These are phyloP conservation scores for Gouania willdenowi DNA, from an alignment of 2,797 vertebrate species.

Conservation along the genomic window DNA sequence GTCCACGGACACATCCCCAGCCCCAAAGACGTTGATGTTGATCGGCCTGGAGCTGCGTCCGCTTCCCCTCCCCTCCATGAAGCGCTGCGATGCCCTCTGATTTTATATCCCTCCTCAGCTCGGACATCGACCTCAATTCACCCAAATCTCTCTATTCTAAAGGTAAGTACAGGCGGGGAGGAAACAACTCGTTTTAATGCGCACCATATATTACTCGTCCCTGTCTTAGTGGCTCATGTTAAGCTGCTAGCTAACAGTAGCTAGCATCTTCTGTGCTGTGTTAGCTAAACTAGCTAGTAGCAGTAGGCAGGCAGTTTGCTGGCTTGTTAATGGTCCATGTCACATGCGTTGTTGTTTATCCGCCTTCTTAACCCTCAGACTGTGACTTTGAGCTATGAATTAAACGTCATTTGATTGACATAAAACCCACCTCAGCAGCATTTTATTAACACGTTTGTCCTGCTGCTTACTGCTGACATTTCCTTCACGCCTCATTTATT, in stretches of 20 bases:
- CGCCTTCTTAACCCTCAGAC: too few species aligned
- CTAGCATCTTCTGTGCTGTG: constrained; percentile 57
- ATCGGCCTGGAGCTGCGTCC: constrained; percentile 43
- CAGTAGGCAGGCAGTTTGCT: constrained; percentile 49
- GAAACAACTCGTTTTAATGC: constrained; percentile 2
- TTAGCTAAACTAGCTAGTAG: constrained; percentile 56
- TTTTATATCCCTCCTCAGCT: constrained; percentile 95
- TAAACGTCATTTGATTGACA: too few species aligned
- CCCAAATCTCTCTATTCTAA: constrained; percentile 93
- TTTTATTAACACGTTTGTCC: too few species aligned
- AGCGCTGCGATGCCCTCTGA: constrained; percentile 96
- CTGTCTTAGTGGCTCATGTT: constrained; percentile 35
- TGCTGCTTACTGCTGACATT: too few species aligned
- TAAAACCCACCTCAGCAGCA: too few species aligned
- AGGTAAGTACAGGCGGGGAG: constrained; percentile 75
- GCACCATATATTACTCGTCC: too few species aligned
- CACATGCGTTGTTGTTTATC: constrained; percentile 30
- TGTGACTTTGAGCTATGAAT: too few species aligned
- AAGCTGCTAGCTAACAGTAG: constrained; percentile 60
- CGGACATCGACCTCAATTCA: constrained; percentile 94
- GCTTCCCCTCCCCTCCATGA: constrained; percentile 77
- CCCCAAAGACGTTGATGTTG: constrained; percentile 35
- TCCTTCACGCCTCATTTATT: too few species aligned
- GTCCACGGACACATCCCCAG: constrained; percentile 48
- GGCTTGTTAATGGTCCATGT: constrained; percentile 20